Base-by-base conservation (phyloP, 2,113 vertebrate species). In the Tetraodon nigroviridis region DNA sequence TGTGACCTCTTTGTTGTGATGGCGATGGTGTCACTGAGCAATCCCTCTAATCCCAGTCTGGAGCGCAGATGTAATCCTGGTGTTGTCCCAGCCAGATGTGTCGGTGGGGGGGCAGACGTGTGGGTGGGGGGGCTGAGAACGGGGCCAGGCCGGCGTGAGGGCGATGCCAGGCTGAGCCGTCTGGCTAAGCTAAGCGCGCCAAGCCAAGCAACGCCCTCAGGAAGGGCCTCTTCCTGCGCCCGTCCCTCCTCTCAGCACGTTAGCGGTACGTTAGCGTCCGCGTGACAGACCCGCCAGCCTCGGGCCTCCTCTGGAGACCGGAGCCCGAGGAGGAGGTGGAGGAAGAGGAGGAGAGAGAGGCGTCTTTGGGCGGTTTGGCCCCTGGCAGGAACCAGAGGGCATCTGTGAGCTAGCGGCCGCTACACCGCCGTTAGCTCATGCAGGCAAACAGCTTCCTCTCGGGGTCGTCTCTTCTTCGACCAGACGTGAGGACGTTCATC, bases 211-310 rank as follows among this genome's bases (percentile, higher is more conserved):
- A n/a, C n/a, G n/a, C n/a, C n/a, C n/a, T n/a, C n/a, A n/a, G n/a
- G n/a, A n/a, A n/a, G n/a, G n/a, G n/a, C n/a, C n/a, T n/a, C n/a
- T n/a, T n/a, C n/a, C n/a, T n/a, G n/a, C n/a, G n/a, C n/a, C n/a
- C n/a, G n/a, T n/a, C n/a, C n/a, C n/a, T n/a, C n/a, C n/a, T n/a
- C n/a, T n/a, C n/a, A n/a, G n/a, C n/a, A n/a, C n/a, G n/a, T n/a
- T n/a, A 70, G 69, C 16, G 45, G 76, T 82, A 86, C 82, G 70
- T 83, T 84, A 75, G 48, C 72, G 59, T 84, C 69, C 81, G 83
- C 76, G 78, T 87, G 85, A 79, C 61, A 58, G 58, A n/a, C 61
- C 57, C 5, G 2, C 22, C 22, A 2, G 5, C 22, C 22, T 24
- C 22, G 22, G 22, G 22, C 22, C 22, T 24, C 42, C 7, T 51